Evolutionary conservation across 2,113 vertebrate genomes (phyloP), one percentile per base, ranked within the genome.

Genomic region (Alethe diademata): DNA sequence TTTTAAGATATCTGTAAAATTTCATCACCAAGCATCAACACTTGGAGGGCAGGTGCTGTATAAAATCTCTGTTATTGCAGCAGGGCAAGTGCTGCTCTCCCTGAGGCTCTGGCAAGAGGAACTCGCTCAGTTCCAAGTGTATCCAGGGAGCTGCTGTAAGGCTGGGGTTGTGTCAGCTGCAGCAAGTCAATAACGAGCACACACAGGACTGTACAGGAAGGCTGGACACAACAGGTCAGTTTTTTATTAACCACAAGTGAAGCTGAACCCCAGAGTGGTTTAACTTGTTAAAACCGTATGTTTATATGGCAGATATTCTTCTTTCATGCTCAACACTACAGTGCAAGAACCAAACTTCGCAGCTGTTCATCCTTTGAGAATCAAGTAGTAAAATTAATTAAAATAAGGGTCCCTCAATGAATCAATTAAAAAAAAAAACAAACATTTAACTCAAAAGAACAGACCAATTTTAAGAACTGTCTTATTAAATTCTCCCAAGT

Each of bases 221-320:
- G 93, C 95, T 96, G 91, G 96, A 97, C 95, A 93, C 88, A 86
- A 97, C 96, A 97, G 95, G 97, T 97, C 97, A 98, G 97, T 84
- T 97, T 98, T 96, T 98, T 98, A 98, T 98, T 98, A 98, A 97
- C 89, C 96, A 96, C 96, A 96, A 97, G 93, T 96, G 88, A 97
- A 97, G 96, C 97, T 87, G 22, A 97, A 96, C 92, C 96, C 94
- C 95, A 92, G 96, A 96, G 90, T 86, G 85, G 91, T 97, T 95
- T 94, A 94, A 91, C 82, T 93, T 90, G 78, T 94, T 95, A 97
- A 97, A 98, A 97, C 83, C 61, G 4, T 86, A 89, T 78, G 67
- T 73, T 97, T 94, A 62, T 90, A 96, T 70, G 96, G 96, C 88
- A 97, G 95, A 85, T 94, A 79, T 87, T 95, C 64, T 84, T 92